Percentiles rank a stretch among this genome's conserved stretches.
Conservation (phyloP, 2,888 invertebrate genomes). For the Eristalinus sepulchralis region DNA sequence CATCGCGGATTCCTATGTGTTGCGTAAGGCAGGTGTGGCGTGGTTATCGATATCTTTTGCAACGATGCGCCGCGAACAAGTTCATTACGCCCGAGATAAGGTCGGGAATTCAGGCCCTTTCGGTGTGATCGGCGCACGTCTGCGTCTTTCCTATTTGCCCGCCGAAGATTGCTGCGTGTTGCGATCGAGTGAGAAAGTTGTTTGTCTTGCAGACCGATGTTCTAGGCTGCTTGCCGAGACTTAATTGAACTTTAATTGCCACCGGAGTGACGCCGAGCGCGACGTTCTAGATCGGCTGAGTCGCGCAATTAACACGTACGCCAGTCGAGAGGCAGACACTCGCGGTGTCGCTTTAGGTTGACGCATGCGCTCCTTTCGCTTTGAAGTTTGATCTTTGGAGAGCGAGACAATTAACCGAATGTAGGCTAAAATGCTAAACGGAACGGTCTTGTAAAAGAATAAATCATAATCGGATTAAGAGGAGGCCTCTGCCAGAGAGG, state of each 20-base stretch:
- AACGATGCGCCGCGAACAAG: neutral
- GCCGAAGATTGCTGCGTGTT: neutral
- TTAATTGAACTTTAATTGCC: conserved; percentile 48
- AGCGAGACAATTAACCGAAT: conserved; percentile 20
- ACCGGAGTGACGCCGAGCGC: conserved; percentile 8
- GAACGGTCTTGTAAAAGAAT: conserved; percentile 3
- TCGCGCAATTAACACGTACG: conserved; percentile 30
- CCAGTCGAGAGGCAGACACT: neutral
- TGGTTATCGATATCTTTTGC: neutral
- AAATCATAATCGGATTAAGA: conserved; percentile 26
- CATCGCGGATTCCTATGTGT: conserved; percentile 22
- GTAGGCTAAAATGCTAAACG: conserved; percentile 19
- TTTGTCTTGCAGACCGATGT: neutral
- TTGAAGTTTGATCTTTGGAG: conserved; percentile 4
- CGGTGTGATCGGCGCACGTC: neutral
- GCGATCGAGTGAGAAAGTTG: neutral
- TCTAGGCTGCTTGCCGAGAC: neutral
- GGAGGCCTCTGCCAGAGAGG: neutral
- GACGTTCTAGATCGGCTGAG: conserved; percentile 15
- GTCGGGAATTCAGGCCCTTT: neutral
- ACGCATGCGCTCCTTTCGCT: neutral
- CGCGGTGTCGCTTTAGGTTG: neutral
- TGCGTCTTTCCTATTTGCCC: neutral
- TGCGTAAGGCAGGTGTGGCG: conserved; percentile 6
- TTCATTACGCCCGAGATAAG: neutral